Evolutionary conservation across 2,113 vertebrate species (phyloP).

Genomic region (Epinephelus moara): DNA sequence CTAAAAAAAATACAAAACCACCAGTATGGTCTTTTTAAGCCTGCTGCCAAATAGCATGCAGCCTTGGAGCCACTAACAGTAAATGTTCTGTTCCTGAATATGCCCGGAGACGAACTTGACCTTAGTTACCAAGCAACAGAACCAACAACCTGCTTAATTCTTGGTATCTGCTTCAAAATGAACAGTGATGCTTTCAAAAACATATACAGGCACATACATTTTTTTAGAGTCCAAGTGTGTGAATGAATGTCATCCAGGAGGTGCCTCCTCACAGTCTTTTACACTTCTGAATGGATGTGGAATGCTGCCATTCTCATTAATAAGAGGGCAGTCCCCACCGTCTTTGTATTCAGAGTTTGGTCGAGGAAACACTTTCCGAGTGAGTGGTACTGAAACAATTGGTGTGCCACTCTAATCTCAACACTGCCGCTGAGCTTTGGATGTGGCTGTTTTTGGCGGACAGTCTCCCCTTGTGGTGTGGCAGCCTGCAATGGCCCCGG

Average conservation of each 20-base stretch:
- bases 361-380: slow-evolving; percentile 61
- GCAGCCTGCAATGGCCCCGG: slow-evolving; percentile 60
- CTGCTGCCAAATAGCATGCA: slow-evolving; percentile 28
- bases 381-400: slow-evolving; percentile 68
- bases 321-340: slow-evolving; percentile 38
- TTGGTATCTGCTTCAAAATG: slow-evolving; percentile 33
- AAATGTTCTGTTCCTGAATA: slow-evolving; percentile 50
- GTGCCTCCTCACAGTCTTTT: slow-evolving; percentile 15
- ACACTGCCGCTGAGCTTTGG: slow-evolving; percentile 67
- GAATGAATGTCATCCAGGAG: slow-evolving; percentile 11
- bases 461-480: slow-evolving; percentile 60
- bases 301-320: slow-evolving; percentile 61
- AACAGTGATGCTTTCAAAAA: slow-evolving; percentile 8
- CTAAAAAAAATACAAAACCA: slow-evolving; percentile 20
- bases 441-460: slow-evolving; percentile 61
- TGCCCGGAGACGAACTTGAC: slow-evolving; percentile 49
- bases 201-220: background rate
- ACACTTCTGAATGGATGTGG: slow-evolving; percentile 50
- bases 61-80: slow-evolving; percentile 19
- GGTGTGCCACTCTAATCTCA: slow-evolving; percentile 69
- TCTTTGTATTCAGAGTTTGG: slow-evolving; percentile 65
- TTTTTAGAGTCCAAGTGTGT: slow-evolving; percentile 3
- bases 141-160: slow-evolving; percentile 3
- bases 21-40: slow-evolving; percentile 25
- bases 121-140: slow-evolving; percentile 63